Conservation (phyloP, 30 jellyfish, hydroid and myxozoan genomes). For the Nemopilema nomurai region DNA sequence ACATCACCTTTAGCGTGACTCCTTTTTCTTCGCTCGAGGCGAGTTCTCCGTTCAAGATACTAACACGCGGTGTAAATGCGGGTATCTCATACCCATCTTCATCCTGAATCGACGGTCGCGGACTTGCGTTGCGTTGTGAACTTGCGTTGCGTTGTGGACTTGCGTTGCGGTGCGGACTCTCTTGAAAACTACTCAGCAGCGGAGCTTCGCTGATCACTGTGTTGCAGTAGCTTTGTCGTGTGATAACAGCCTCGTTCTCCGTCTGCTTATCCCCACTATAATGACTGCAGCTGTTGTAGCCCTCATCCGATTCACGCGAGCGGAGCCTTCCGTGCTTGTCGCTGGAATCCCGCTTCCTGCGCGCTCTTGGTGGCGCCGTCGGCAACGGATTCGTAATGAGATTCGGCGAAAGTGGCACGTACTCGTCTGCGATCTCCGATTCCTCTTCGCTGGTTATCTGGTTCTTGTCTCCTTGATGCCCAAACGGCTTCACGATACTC, state of each 20-base stretch:
- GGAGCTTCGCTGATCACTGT: conserved; percentile 45
- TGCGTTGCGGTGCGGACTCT: conserved; percentile 47
- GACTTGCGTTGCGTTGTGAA: conserved; percentile 50
- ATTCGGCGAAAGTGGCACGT: conserved; percentile 19
- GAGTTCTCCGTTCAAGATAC: conserved; percentile 48
- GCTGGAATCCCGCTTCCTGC: conserved; percentile 36
- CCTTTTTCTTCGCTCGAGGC: conserved; percentile 63
- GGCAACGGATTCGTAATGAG: conserved; percentile 14
- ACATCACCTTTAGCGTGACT: conserved; percentile 50
- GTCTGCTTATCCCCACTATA: conserved; percentile 89
- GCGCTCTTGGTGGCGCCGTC: conserved; percentile 52
- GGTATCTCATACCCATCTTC: conserved; percentile 97
- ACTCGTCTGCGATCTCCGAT: conserved; percentile 17
- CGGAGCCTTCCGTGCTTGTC: conserved; percentile 37
- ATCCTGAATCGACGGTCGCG: conserved; percentile 74
- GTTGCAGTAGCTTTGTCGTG: conserved; percentile 34
- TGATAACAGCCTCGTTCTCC: conserved; percentile 17
- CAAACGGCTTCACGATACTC: not conserved
- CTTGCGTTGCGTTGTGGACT: conserved; percentile 74
- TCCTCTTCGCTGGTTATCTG: not conserved
- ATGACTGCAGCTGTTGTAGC: conserved; percentile 91
- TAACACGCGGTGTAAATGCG: conserved; percentile 36
- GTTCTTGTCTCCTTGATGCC: conserved; percentile 3
- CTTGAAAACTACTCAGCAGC: conserved; percentile 45
- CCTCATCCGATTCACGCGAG: conserved; percentile 86